Evolutionary conservation across 2,113 vertebrate species (phyloP), one percentile per base, ranked within the genome.

Genomic region (Corythaixoides concolor): DNA sequence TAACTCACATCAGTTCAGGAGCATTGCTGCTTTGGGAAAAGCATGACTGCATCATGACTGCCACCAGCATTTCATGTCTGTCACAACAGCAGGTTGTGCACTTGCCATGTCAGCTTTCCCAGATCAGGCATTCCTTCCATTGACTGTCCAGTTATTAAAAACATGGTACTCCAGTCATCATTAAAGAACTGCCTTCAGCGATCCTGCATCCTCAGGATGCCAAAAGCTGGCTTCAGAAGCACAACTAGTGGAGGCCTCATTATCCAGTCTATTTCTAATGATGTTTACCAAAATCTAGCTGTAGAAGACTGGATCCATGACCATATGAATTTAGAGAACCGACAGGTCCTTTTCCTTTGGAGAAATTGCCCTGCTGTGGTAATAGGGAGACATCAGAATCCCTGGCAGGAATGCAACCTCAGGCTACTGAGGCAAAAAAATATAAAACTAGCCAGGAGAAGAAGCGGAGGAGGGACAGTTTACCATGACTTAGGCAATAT

Each of bases 401-500:
- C 99, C 5, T 99, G 99, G 99, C 98, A 98, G 63, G 99, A 99
- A 94, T 99, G 99, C 83, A 97, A 99, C 96, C 97, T 99, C 60
- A 92, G 82, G 22, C 91, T 98, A 5, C 95, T 99, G 98, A 98
- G 98, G 94, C 96, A 97, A 80, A 96, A 95, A 23, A 98, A 97
- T 6, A 93, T 99, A 77, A 98, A 98, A 27, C 90, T 99, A 79
- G 99, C 99, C 37, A 98, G 99, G 67, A 98, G 99, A 77, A 98
- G 98, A 62, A 99, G 99, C n/a, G 99, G 99, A 8, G 99, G 99
- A 39, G 99, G 99, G 9, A 98, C 99, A 0, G 99, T 99, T 50
- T 99, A 98, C 96, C 99, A 99, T 21, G 99, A 99, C 84, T 95
- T 99, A n/a, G 99, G 99, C 26, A 99, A 99, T 96, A 98, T 99